Evolutionary conservation across 2,113 vertebrate species (phyloP).

Genomic region (Gobio gobio): DNA sequence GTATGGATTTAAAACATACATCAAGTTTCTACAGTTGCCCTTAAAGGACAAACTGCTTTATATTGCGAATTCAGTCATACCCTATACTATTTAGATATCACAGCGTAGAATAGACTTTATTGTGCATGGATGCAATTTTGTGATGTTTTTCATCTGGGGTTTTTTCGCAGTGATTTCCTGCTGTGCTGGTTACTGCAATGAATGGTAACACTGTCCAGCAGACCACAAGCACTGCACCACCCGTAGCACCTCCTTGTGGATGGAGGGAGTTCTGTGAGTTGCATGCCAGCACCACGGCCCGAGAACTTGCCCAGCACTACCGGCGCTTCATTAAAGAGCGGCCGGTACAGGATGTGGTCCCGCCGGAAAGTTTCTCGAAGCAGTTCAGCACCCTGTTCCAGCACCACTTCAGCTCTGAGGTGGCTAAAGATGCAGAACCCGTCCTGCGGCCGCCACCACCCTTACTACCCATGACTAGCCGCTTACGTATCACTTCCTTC

Average conservation of each 20-base stretch:
- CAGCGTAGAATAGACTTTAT: neutral
- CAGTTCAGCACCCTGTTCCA: slow-evolving; percentile 93
- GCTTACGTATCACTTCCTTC: slow-evolving; percentile 73
- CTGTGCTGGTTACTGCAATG: slow-evolving; percentile 89
- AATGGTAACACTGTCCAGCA: slow-evolving; percentile 91
- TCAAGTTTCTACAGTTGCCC: no score
- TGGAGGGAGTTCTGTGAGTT: slow-evolving; percentile 98
- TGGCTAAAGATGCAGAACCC: slow-evolving; percentile 78
- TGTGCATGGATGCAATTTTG: neutral
- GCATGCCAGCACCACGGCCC: slow-evolving; percentile 89
- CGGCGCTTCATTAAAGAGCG: slow-evolving; percentile 85
- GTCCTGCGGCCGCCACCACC: slow-evolving; percentile 23
- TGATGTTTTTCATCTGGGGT: neutral
- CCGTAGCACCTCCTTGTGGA: slow-evolving; percentile 77
- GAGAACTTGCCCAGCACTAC: slow-evolving; percentile 91
- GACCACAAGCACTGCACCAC: slow-evolving; percentile 71
- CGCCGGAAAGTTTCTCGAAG: slow-evolving; percentile 89
- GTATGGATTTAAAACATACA: no score
- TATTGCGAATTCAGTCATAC: neutral
- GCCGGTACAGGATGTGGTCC: slow-evolving; percentile 84
- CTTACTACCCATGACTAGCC: slow-evolving; percentile 67
- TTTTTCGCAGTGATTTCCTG: slow-evolving; percentile 61
- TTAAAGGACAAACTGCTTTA: neutral
- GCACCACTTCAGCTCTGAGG: slow-evolving; percentile 90
- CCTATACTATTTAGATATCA: neutral